Conservation (phyloP, 2,797 vertebrate species). For the Diplodus puntazzo region DNA sequence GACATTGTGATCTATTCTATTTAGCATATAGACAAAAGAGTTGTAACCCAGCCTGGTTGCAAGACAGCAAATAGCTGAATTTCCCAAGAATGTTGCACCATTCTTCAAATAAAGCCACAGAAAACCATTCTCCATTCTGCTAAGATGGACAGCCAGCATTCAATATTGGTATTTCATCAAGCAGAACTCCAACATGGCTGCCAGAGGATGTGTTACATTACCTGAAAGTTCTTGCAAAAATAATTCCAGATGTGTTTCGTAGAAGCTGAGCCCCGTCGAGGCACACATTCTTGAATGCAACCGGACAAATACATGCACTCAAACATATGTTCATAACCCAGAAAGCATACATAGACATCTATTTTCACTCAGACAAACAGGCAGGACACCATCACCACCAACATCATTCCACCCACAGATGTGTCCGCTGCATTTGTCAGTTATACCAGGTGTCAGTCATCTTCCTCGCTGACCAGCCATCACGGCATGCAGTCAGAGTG, state of each 20-base stretch:
- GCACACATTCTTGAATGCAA: slow-evolving; percentile 25
- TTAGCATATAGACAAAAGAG: not conserved
- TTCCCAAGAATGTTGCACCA: not conserved
- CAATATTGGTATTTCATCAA: slow-evolving; percentile 24
- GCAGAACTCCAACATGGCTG: slow-evolving; percentile 27
- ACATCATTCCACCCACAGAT: slow-evolving; percentile 35
- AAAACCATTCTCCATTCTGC: slow-evolving; percentile 7
- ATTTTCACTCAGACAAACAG: slow-evolving; percentile 5
- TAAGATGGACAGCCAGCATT: slow-evolving; percentile 14
- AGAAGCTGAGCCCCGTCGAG: slow-evolving; percentile 27
- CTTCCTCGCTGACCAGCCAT: slow-evolving; percentile 49
- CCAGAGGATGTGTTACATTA: slow-evolving; percentile 58
- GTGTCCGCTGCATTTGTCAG: slow-evolving; percentile 54
- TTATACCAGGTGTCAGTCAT: slow-evolving; percentile 72
- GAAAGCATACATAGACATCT: slow-evolving; percentile 32
- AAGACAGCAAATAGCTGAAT: not conserved
- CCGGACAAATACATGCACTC: slow-evolving; percentile 23
- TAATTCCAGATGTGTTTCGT: slow-evolving; percentile 57
- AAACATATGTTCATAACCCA: slow-evolving; percentile 43
- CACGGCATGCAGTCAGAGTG: slow-evolving; percentile 45
- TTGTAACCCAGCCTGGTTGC: not conserved
- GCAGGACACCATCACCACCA: slow-evolving; percentile 20
- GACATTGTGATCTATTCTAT: not conserved
- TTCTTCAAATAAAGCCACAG: slow-evolving; percentile 16
- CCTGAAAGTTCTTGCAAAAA: slow-evolving; percentile 47